Conservation (phyloP, 2,797 vertebrate genomes). For the Sebastes trivittatus region DNA sequence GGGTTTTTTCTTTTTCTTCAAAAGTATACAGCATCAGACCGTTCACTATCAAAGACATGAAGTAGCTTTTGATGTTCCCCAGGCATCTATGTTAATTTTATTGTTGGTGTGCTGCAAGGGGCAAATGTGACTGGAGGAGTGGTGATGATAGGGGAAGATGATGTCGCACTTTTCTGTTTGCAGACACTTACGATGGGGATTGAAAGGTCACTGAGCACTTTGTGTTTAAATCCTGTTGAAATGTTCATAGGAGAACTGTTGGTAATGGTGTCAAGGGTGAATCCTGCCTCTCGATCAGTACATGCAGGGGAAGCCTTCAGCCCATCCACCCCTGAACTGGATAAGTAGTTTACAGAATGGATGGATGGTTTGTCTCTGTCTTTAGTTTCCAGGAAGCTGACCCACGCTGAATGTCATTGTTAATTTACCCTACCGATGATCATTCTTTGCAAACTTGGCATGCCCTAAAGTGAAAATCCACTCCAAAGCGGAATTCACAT, state of each 20-base stretch:
- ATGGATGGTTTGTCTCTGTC: slow-evolving; percentile 1
- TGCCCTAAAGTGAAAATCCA: slow-evolving; percentile 11
- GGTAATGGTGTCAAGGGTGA: not conserved
- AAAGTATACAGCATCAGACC: slow-evolving; percentile 35
- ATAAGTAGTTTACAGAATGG: not conserved
- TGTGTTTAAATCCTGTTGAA: not conserved
- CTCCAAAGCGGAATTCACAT: slow-evolving; percentile 42
- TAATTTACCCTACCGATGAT: slow-evolving; percentile 29
- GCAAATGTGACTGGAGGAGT: slow-evolving; percentile 11
- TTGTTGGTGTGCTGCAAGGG: slow-evolving; percentile 17
- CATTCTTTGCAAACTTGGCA: slow-evolving; percentile 27
- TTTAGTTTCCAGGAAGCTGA: slow-evolving; percentile 26
- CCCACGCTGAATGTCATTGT: slow-evolving; percentile 23
- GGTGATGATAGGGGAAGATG: not conserved
- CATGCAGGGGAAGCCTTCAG: not conserved
- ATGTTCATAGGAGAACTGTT: not conserved
- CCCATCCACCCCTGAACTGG: not conserved
- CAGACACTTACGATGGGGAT: not conserved
- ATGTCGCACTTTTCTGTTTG: not conserved
- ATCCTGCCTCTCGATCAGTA: not conserved
- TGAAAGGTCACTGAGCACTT: not conserved
- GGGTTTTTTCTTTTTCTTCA: not conserved
- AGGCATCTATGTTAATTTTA: slow-evolving; percentile 16
- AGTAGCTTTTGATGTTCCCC: slow-evolving; percentile 45
- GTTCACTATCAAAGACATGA: slow-evolving; percentile 37